Evolutionary conservation across 2,888 invertebrate species (phyloP), one percentile per base, ranked within the genome.

Genomic region (Endomychus coccineus): DNA sequence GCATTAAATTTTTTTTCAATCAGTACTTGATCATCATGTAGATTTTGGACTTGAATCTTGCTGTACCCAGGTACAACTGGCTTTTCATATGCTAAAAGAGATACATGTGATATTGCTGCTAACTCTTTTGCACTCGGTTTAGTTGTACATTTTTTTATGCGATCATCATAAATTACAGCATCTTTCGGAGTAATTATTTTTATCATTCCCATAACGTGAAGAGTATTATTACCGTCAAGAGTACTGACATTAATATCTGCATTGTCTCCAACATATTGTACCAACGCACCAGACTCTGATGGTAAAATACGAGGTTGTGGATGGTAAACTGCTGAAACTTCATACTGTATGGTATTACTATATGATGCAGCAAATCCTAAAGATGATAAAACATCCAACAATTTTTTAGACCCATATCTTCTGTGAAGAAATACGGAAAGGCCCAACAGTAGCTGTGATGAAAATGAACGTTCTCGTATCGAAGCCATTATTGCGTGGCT

Each of bases 291-390:
- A 14, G 37, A 42, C 48, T 56, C 52, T 52, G 58, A 49, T 51
- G 49, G 27, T 52, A 55, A 45, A 52, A 59, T 52, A 53, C 46
- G 52, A 58, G 55, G 35, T 6, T 5, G 21, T 27, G n/a, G 35
- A 29, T 36, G 36, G 23, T 29, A 10, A 36, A 28, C 29, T 22
- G 23, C 22, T 28, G 22, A 21, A 14, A 17, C 2, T 23, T 28
- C 28, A 5, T 23, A 28, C 29, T 29, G 28, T 11, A 55, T 32
- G 24, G 44, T 43, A 40, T 44, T 28, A 38, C 29, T 55, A 53
- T 59, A 61, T 16, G 59, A 48, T 43, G 59, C 59, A 34, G 44
- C 43, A 46, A 58, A 56, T 47, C 58, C 54, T 16, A 60, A 59
- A 43, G 32, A 40, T 27, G 53, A 58, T 42, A 57, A 53, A 52